These are phyloP conservation scores for Bombus waltoni DNA, from an alignment of 1,140 invertebrate species.

Conservation along the genomic window DNA sequence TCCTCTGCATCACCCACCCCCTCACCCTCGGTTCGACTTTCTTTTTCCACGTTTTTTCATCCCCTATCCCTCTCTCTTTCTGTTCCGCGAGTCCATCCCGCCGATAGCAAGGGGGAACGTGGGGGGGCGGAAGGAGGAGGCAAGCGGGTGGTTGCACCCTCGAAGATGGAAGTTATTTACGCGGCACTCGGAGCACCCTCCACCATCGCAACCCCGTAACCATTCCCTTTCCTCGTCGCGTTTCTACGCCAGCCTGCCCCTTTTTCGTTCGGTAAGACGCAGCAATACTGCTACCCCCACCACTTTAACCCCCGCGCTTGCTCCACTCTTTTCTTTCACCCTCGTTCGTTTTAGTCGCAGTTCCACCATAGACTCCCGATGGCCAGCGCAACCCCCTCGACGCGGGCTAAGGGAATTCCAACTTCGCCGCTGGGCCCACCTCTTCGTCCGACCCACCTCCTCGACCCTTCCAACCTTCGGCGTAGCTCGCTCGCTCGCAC, in stretches of 20 bases:
- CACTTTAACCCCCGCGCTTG: conserved; percentile 13
- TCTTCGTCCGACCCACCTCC: conserved; percentile 38
- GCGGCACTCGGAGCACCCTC: conserved; percentile 65
- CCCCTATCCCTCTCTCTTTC: conserved; percentile 28
- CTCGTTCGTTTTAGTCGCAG: conserved; percentile 45
- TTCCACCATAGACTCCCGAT: conserved; percentile 52
- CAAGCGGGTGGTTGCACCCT: conserved; percentile 61
- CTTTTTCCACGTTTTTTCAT: conserved; percentile 52
- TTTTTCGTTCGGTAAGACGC: conserved; percentile 62
- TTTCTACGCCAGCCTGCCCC: conserved; percentile 52
- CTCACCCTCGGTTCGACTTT: conserved; percentile 18
- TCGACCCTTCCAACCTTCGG: conserved; percentile 4
- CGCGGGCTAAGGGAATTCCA: conserved; percentile 54
- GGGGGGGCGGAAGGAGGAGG: not conserved
- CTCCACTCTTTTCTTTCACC: conserved; percentile 57
- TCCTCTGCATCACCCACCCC: conserved; percentile 44
- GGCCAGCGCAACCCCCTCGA: conserved; percentile 47
- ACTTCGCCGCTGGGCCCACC: conserved; percentile 51
- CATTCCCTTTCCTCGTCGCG: conserved; percentile 54
- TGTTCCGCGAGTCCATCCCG: conserved; percentile 43
- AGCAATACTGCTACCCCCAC: conserved; percentile 24
- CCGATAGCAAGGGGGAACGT: not conserved
- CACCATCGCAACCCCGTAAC: conserved; percentile 64
- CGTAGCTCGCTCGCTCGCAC: not conserved
- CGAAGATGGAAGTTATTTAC: conserved; percentile 76